Evolutionary conservation across 2,113 vertebrate species (phyloP), one percentile per base, ranked within the genome.

Genomic region (Panthera tigris): DNA sequence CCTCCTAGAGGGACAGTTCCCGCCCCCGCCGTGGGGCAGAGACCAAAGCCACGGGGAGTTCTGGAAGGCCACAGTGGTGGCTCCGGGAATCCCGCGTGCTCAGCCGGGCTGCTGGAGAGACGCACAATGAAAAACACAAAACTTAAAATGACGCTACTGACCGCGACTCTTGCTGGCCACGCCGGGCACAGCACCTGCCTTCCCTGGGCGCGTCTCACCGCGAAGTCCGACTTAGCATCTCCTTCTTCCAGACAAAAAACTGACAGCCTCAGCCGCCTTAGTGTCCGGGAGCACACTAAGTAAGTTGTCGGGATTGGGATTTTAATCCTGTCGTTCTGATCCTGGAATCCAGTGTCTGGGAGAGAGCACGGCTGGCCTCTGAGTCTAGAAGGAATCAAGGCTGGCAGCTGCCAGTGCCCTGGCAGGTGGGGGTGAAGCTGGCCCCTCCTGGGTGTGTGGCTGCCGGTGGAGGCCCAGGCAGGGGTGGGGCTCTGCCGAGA

Each of bases 1-100:
- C 96, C 97, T 97, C 83, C 52, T 18, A 33, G 57, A 84, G 36
- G 71, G 91, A 96, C 97, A 95, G 98, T 98, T 97, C 86, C 97
- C 95, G 97, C 97, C 97, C 96, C 91, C 0, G 82, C 76, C 0
- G 3, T 25, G 73, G 96, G 97, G 90, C 96, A 85, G 94, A 91
- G 78, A 0, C 1, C 2, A 0, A 82, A 82, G 89, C 84, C 97
- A 68, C 33, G 15, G 63, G 89, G 10, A 78, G 88, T 50, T 94
- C 91, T 45, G 66, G 94, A 89, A 80, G 97, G 65, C 52, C 52
- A 68, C 1, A 0, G 14, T 23, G 21, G 19, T 0, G 1, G 19
- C 55, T 57, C 55, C 0, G 2, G 65, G 63, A 45, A 27, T 0
- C n/a, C n/a, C 4, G 0, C 2, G 71, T 5, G 3, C 83, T 39